Evolutionary conservation across 2,113 vertebrate genomes (phyloP), one percentile per base, ranked within the genome.

Genomic region (Zonotrichia leucophrys): DNA sequence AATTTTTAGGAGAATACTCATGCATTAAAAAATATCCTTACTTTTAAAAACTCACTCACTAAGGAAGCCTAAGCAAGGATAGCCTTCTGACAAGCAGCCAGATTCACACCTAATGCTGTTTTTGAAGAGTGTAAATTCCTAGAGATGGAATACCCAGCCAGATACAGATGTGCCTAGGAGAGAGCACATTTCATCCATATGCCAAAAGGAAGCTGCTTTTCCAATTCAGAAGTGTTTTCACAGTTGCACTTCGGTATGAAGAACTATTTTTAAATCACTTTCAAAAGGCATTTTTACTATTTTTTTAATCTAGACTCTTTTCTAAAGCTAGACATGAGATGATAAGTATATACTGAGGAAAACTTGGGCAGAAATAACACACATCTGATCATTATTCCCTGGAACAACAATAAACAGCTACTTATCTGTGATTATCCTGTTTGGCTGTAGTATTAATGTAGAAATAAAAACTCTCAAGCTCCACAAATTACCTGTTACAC

Each of bases 401-500:
- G 89, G 89, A 95, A 94, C 50, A 83, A 83, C 28, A 95, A 70
- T 39, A 91, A 81, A 83, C 82, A 94, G 37, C 25, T 86, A 42
- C 47, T 95, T 83, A 88, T 81, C 67, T 81, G 53, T 62, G 69
- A 89, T 76, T 53, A 33, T 21, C 20, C 24, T 82, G 25, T 41
- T 75, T 60, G 44, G 44, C 30, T 74, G 50, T 44, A 83, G 44
- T 41, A 60, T 81, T 87, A 96, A 67, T 5, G n/a, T 35, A 85
- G 41, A 79, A 80, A 90, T 25, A 60, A 78, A 79, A 87, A 88
- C 33, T 73, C 92, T 22, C 70, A 90, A 86, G 15, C 33, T 66
- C 50, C 66, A 82, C 37, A 62, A 81, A 67, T 85, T 81, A 78
- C 44, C 60, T 91, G n/a, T 74, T 91, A 42, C 22, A 56, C 5